phyloP scores from a whole-genome alignment of 30 jellyfish, hydroid and myxozoan genomes.

The Catostylus mosaicus region DNA sequence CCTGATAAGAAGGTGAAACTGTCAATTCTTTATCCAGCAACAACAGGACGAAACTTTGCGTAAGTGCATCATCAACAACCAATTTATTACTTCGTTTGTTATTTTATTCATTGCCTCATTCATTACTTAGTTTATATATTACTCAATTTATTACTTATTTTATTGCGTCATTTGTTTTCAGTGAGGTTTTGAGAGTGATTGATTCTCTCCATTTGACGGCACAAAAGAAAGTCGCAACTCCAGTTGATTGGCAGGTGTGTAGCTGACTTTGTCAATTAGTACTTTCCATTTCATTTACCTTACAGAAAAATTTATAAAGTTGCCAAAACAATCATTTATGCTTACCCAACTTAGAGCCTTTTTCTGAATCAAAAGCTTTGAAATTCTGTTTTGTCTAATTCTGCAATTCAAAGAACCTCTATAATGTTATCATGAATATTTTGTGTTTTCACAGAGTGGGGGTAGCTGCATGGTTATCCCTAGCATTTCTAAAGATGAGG shows the following conservation, averaged over 20 bases:
- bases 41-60: slow-evolving; percentile 98
- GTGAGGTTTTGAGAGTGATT: slow-evolving; percentile 93
- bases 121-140: not conserved
- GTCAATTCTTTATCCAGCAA: slow-evolving; percentile 96
- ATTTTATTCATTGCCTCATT: not conserved
- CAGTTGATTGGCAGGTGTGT: slow-evolving; percentile 96
- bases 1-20: slow-evolving; percentile 91
- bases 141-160: not conserved
- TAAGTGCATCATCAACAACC: slow-evolving; percentile 8
- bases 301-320: no score
- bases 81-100: not conserved
- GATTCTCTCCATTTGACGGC: slow-evolving; percentile 97
- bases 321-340: no score
- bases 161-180: not conserved
- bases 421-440: no score
- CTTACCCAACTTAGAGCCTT: no score
- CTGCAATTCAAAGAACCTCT: no score
- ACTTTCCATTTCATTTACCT: no score
- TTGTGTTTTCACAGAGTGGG: slow-evolving; percentile 54
- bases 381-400: no score
- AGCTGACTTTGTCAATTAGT: not conserved
- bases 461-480: slow-evolving; percentile 96
- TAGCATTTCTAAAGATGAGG: slow-evolving; percentile 83
- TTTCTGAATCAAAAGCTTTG: no score
- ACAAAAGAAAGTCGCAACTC: slow-evolving; percentile 96